Conservation (phyloP, 2,888 invertebrate genomes). For the Cosmopolites sordidus region DNA sequence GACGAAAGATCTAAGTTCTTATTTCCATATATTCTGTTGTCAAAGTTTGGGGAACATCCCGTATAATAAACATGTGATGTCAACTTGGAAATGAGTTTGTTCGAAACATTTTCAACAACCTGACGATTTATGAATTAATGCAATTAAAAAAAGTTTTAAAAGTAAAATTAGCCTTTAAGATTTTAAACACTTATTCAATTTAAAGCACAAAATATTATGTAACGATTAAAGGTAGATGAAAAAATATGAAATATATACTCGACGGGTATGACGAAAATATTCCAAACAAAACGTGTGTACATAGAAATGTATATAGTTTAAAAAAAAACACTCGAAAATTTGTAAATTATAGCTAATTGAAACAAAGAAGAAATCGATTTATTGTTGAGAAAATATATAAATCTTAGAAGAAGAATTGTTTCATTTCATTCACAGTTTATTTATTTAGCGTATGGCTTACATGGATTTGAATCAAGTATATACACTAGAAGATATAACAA, state of each 20-base stretch:
- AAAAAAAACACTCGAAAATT: slow-evolving; percentile 35
- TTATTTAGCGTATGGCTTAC: too few species aligned
- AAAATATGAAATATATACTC: slow-evolving; percentile 3
- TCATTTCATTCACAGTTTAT: too few species aligned
- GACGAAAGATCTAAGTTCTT: too few species aligned
- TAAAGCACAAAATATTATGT: slow-evolving; percentile 15
- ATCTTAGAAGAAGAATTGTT: slow-evolving; percentile 35
- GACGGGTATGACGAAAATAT: slow-evolving; percentile 33
- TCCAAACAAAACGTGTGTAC: slow-evolving; percentile 42
- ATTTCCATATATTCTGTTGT: too few species aligned
- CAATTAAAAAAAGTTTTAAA: background rate
- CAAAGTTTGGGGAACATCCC: background rate
- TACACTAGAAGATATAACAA: too few species aligned
- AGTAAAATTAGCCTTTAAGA: slow-evolving; percentile 1
- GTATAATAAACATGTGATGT: slow-evolving; percentile 1
- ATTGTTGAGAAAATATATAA: slow-evolving; percentile 44
- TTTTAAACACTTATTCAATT: slow-evolving; percentile 13
- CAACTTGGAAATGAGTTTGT: background rate
- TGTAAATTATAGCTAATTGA: slow-evolving; percentile 45
- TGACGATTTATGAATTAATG: too few species aligned
- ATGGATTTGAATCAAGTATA: too few species aligned
- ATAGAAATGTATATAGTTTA: slow-evolving; percentile 39
- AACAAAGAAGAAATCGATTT: slow-evolving; percentile 34
- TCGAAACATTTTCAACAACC: background rate
- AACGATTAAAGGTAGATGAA: slow-evolving; percentile 4